These are phyloP conservation scores for Pherbina coryleti DNA, from an alignment of 2,888 invertebrate genomes.

Conservation along the genomic window DNA sequence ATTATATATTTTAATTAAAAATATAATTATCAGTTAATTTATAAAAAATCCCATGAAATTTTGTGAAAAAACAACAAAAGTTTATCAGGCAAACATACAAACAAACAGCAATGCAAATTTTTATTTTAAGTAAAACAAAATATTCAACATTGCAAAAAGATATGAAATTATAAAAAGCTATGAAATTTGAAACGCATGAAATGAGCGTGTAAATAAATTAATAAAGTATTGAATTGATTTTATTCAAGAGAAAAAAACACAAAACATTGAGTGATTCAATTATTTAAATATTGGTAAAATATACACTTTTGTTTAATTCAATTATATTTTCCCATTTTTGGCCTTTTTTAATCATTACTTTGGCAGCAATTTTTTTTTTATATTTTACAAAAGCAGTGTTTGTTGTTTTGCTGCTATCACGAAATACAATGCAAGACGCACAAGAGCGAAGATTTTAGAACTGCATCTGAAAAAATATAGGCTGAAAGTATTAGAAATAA, in stretches of 20 bases:
- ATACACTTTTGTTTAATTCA: too few relatives aligned
- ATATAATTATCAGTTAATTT: neutral
- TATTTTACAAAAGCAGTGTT: slow-evolving; percentile 45
- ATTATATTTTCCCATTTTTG: too few relatives aligned
- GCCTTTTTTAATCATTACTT: slow-evolving; percentile 47
- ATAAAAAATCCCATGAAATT: slow-evolving; percentile 26
- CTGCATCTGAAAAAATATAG: too few relatives aligned
- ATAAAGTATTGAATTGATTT: neutral
- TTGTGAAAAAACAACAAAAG: slow-evolving; percentile 8
- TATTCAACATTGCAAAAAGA: neutral
- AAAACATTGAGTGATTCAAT: neutral
- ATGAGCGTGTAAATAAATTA: too few relatives aligned
- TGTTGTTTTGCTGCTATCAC: slow-evolving; percentile 43
- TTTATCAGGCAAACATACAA: neutral
- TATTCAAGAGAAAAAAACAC: neutral
- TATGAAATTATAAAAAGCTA: neutral
- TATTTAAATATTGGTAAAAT: slow-evolving; percentile 21
- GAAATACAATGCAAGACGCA: neutral
- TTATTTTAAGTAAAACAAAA: too few relatives aligned
- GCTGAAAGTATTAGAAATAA: too few relatives aligned
- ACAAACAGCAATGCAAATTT: neutral
- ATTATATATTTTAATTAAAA: neutral
- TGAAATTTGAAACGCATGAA: neutral
- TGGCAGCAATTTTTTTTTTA: slow-evolving; percentile 51
- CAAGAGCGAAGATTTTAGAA: too few relatives aligned